Evolutionary conservation across 2,888 invertebrate genomes (phyloP).

Genomic region (Proisotoma minuta): DNA sequence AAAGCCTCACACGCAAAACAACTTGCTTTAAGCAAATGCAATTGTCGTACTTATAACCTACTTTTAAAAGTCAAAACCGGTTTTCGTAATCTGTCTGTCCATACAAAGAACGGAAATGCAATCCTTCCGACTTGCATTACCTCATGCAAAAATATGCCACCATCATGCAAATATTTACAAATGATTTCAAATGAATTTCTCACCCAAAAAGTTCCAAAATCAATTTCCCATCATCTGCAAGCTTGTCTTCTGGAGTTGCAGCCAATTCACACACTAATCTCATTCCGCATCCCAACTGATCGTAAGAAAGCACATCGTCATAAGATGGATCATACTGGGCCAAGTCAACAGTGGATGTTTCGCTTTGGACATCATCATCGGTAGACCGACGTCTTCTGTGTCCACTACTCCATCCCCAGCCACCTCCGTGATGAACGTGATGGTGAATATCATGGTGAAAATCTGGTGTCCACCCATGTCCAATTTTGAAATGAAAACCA

Average conservation of each 20-base stretch:
- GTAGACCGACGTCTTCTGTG: conserved; percentile 14
- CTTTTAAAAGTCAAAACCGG: too few species aligned
- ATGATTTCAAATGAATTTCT: conserved; percentile 12
- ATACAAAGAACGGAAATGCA: too few species aligned
- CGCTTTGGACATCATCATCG: conserved; percentile 16
- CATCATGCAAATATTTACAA: too few species aligned
- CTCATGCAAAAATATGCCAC: too few species aligned
- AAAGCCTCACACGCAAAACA: too few species aligned
- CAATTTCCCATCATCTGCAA: conserved; percentile 41
- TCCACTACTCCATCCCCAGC: conserved; percentile 19
- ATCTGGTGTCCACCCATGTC: conserved; percentile 9
- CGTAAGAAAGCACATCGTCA: conserved; percentile 42
- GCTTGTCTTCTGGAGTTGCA: conserved; percentile 21
- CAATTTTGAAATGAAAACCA: conserved; percentile 16
- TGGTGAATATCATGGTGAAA: neutral
- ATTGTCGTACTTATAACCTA: too few species aligned
- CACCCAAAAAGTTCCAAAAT: conserved; percentile 46
- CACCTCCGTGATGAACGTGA: conserved; percentile 3
- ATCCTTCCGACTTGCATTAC: too few species aligned
- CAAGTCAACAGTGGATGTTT: conserved; percentile 19
- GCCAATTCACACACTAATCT: conserved; percentile 44
- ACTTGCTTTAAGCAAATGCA: too few species aligned
- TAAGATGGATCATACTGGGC: conserved; percentile 36
- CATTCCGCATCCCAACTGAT: conserved; percentile 44
- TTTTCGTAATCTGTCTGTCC: too few species aligned